Evolutionary conservation across 1,140 invertebrate species (phyloP), one percentile per base, ranked within the genome.

Genomic region (Drosophila punjabiensis): DNA sequence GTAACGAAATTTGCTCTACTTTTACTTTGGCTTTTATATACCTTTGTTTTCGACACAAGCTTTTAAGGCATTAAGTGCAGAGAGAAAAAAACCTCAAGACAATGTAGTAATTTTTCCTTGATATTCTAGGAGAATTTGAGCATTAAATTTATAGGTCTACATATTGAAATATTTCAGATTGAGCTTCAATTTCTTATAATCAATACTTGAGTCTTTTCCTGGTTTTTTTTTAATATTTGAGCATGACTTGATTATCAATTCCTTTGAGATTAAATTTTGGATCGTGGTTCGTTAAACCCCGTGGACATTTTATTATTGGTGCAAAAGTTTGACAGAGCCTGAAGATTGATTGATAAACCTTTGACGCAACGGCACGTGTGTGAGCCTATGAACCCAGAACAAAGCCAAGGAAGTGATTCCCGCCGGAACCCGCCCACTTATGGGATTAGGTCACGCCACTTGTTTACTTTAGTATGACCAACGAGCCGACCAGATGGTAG

Each of bases 401-500:
- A 47, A 48, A 53, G 53, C 32, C 58, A 68, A 71, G 73, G 59
- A 80, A 63, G 65, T 56, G 63, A 50, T 43, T 43, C 63, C 35
- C 35, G 33, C 37, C 48, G 14, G 33, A n/a, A 14, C 45, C 59
- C 67, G 43, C 68, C 71, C 68, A 70, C 67, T 33, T 47, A 64
- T 69, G 32, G 55, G 73, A 81, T 89, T 84, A 75, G 85, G 84
- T 84, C 85, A 89, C 45, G 62, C 55, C 48, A 53, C 71, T 76
- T 75, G 67, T 52, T 68, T 79, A 61, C 60, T 56, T 71, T 59
- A 56, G 58, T 41, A 47, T 39, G 55, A 28, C 55, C 55, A 39
- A 5, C 3, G 9, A 37, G 35, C 3, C 33, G 24, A 2, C 35
- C 41, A 59, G 47, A 43, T 48, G 60, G 33, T 8, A 24, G 64